Evolutionary conservation across 2,797 vertebrate species (phyloP).

Genomic region (Cossypha heuglini): DNA sequence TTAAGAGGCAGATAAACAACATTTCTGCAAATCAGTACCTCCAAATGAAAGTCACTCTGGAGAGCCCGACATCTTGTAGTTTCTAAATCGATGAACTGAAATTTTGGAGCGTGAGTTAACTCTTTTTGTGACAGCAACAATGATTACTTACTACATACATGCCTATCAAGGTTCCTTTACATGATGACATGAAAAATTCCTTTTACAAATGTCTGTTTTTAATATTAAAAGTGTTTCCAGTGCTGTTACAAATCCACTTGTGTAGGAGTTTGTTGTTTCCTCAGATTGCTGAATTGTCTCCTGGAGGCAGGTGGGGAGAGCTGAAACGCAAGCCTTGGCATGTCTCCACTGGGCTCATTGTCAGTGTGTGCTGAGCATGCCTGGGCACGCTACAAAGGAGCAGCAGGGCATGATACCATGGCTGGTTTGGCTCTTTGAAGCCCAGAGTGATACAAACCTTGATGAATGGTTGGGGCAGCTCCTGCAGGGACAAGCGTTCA

Average conservation of each 20-base stretch:
- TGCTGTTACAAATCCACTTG: background rate
- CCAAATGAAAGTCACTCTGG: background rate
- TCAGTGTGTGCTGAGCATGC: background rate
- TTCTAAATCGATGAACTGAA: background rate
- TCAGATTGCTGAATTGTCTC: background rate
- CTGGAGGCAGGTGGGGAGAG: background rate
- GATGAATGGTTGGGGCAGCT: background rate
- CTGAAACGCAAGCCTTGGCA: background rate
- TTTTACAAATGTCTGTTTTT: background rate
- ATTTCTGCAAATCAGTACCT: background rate
- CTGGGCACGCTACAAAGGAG: background rate
- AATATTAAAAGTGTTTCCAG: background rate
- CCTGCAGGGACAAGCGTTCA: background rate
- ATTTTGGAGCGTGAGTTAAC: background rate
- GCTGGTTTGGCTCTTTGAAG: background rate
- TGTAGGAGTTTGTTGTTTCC: background rate
- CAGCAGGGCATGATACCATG: background rate
- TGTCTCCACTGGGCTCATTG: rapidly evolving
- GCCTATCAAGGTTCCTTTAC: background rate
- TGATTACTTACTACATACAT: background rate
- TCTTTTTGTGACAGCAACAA: background rate
- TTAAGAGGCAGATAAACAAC: background rate
- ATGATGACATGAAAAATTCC: background rate
- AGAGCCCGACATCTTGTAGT: background rate
- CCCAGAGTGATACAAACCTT: background rate